Base-by-base conservation (phyloP, 2,888 invertebrate genomes). In the Parelbella ahira region DNA sequence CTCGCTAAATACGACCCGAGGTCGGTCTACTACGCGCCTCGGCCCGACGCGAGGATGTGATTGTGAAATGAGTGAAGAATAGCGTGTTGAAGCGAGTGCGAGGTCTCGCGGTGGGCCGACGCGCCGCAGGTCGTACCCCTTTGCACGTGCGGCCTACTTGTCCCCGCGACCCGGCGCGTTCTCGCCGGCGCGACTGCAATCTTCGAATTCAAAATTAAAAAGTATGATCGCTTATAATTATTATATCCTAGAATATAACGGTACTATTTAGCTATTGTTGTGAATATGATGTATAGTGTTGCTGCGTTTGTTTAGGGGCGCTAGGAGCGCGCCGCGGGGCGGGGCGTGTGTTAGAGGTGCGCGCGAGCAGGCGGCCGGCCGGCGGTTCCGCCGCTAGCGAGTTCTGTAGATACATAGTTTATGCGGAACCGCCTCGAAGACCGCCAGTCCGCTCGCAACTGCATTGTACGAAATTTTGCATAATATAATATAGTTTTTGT, bases 401-500 rank as follows among this genome's bases (percentile, higher is more conserved):
- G 39, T 52, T 47, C 51, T 49, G 54, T 54, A 51, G 47, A 51
- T 51, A 50, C 30, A 46, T 47, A 51, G 50, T 43, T 44, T 37
- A 39, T 43, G 33, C 39, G 45, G 20, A 19, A 44, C 19, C 33
- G 39, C 27, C 45, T 25, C 30, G 32, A 33, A 4, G 21, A 60
- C 58, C 64, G 71, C 63, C 67, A 69, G 68, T 68, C 69, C 69
- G 62, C 60, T 56, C 63, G 66, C 68, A 67, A 69, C 55, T 64
- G 68, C 74, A 70, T 74, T 78, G 75, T 77, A 80, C 72, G 63
- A 78, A 73, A 67, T 76, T 82, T 86, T 86, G 82, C 83, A 81
- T 84, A 77, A 74, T 79, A 82, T 81, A 81, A 77, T 80, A 77
- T 82, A 81, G 75, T 82, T 83, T 84, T 78, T 81, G 78, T 86